Base-by-base conservation (phyloP, 2,113 vertebrate species). In the Sapayoa aenigma region DNA sequence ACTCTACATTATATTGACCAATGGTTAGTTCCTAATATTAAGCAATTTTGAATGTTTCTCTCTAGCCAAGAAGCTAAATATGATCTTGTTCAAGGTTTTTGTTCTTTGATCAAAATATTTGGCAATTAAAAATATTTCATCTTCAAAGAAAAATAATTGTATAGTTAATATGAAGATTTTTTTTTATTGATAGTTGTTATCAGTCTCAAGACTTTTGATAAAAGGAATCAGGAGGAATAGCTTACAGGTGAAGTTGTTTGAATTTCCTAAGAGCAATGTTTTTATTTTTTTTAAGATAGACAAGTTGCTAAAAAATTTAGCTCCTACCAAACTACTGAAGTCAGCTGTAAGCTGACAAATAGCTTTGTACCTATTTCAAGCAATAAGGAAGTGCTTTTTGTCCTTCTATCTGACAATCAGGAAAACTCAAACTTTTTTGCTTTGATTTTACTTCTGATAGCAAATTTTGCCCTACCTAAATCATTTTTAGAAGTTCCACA, bases 231-330 rank as follows among this genome's bases (percentile, higher is more conserved):
- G 12, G 9, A 2, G 2, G 17, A 84, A 44, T 7, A 78, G 6
- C 31, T 72, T 75, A 72, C 8, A 77, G 2, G 2, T 46, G 35
- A 87, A 33, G 20, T 22, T 56, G 16, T 19, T n/a, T 58, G 10
- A 73, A 42, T 62, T 73, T 58, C 1, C 0, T 17, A 66, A 41
- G 7, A 79, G 15, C 9, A 50, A 0, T 3, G 2, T 3, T 75
- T 67, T 30, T 28, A 12, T 30, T 11, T 9, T 65, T 76, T 75
- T 67, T 33, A 59, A 52, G 35, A 75, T 8, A 63, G 7, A 71
- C 39, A 78, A 46, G 4, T 39, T 76, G 18, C 16, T 56, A 56
- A 65, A 87, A 69, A 33, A 14, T 5, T 19, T 47, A 16, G n/a
- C 53, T 79, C 17, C 7, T 24, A 47, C 17, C 19, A 84, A 77